Evolutionary conservation across 1,140 invertebrate genomes (phyloP), one percentile per base, ranked within the genome.

Genomic region (Drosophila sulfurigaster): DNA sequence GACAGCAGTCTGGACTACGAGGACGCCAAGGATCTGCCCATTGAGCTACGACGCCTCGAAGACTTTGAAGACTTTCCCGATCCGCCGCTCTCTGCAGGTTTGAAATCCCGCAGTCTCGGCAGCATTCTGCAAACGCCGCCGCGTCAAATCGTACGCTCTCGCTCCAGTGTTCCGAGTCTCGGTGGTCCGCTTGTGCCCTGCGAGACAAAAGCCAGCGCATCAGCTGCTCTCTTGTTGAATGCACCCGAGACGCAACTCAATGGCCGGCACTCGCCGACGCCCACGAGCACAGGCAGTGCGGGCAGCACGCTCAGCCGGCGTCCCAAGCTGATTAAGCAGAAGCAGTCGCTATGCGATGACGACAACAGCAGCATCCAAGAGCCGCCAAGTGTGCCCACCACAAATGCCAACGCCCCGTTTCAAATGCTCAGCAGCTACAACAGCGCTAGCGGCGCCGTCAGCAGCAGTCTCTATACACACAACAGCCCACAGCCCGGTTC

Each of bases 11-110:
- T 95, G 58, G 93, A 94, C 49, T 95, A 94, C 28, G 95, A 95
- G 68, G 93, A 83, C 93, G 94, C 67, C 95, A 95, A 96, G 75
- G 96, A 98, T 81, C 93, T 98, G 54, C 97, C 97, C 1, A 98
- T 98, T 49, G 97, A 98, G 93, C 92, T 98, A 20, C 94, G 97
- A n/a, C 94, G 97, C 16, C 93, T 98, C 45, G 97, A 98, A 86
- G 96, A 97, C 70, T 92, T 92, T 80, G 95, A 95, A 51, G 94
- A 93, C 74, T 94, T 93, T 76, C 87, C 94, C 32, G 88, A 94
- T 71, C 78, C 93, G 15, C 92, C 93, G 13, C 85, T 94, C 49
- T 92, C 92, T 28, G 92, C 92, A 1, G 82, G 92, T 11, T 68
- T 92, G 5, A 92, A 93, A 16, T 92, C 92, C 5, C 82, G 92